These are phyloP conservation scores for Hypomesus transpacificus DNA, from an alignment of 2,113 vertebrate species.

Conservation along the genomic window DNA sequence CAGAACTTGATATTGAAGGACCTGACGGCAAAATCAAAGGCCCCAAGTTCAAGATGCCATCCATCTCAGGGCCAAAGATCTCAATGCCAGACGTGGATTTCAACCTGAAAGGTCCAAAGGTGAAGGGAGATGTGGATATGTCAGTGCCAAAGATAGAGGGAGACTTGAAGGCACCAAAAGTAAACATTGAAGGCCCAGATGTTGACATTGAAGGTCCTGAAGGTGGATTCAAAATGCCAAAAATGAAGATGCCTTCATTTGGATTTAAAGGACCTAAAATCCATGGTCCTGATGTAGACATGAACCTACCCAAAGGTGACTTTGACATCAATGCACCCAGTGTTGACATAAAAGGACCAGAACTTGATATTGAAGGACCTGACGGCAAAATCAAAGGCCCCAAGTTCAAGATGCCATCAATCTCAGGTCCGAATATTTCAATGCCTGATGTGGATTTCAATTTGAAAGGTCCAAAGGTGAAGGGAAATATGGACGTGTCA, in stretches of 20 bases:
- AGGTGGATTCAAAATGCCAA: constrained; percentile 15
- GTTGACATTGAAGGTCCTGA: background rate
- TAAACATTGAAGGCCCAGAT: constrained; percentile 24
- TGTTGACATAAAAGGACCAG: constrained; percentile 22
- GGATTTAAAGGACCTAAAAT: constrained; percentile 11
- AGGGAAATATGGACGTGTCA: constrained; percentile 28
- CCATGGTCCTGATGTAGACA: constrained; percentile 8
- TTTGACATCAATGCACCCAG: constrained; percentile 8
- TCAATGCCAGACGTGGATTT: constrained; percentile 5
- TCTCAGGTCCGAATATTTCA: constrained; percentile 14
- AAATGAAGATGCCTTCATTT: constrained; percentile 8
- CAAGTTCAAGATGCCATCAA: background rate
- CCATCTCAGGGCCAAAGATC: constrained; percentile 7
- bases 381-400: background rate
- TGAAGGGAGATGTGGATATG: constrained; percentile 12
- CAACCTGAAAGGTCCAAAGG: constrained; percentile 3
- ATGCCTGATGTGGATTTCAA: constrained; percentile 31
- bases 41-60: constrained; percentile 65
- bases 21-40: constrained; percentile 57
- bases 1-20: constrained; percentile 27
- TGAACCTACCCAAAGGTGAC: background rate
- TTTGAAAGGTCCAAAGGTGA: constrained; percentile 14
- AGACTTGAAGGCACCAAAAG: background rate
- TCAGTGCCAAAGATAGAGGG: constrained; percentile 3
- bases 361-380: background rate